Evolutionary conservation across 2,797 vertebrate species (phyloP).

Genomic region (Argyrosomus regius): DNA sequence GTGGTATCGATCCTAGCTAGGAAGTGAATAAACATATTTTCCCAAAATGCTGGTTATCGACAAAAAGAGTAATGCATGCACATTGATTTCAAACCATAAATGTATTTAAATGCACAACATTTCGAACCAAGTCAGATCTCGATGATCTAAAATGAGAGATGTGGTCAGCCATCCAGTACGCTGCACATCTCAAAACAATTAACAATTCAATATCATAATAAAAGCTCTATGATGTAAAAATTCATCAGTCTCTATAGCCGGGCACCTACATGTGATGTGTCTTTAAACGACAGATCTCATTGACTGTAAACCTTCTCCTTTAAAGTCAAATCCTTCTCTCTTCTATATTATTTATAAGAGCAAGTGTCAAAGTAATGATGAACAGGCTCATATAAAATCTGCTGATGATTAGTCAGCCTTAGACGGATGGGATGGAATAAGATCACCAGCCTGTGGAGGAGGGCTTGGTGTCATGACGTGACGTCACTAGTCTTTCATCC

Average conservation of each 20-base stretch:
- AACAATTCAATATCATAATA: background rate
- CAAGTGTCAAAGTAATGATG: slow-evolving; percentile 40
- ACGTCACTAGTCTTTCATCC: slow-evolving; percentile 27
- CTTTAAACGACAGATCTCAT: background rate
- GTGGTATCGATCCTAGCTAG: slow-evolving; percentile 8
- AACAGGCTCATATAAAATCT: slow-evolving; percentile 38
- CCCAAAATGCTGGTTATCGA: slow-evolving; percentile 8
- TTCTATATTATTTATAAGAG: slow-evolving; percentile 28
- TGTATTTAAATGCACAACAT: background rate
- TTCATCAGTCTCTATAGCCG: background rate
- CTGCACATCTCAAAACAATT: background rate
- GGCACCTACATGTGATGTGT: background rate
- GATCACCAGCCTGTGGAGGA: slow-evolving; percentile 36
- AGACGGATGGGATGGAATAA: slow-evolving; percentile 17
- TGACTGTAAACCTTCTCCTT: background rate
- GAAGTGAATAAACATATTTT: background rate
- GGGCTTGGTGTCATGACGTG: slow-evolving; percentile 18
- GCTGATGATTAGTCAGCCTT: slow-evolving; percentile 41
- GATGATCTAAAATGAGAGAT: background rate
- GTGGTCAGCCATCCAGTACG: background rate
- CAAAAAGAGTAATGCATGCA: slow-evolving; percentile 15
- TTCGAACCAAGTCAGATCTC: background rate
- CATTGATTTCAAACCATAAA: background rate
- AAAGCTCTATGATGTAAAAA: background rate
- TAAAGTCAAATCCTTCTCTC: slow-evolving; percentile 21